Evolutionary conservation across 2,888 invertebrate genomes (phyloP).

Genomic region (Anthophora plumipes): DNA sequence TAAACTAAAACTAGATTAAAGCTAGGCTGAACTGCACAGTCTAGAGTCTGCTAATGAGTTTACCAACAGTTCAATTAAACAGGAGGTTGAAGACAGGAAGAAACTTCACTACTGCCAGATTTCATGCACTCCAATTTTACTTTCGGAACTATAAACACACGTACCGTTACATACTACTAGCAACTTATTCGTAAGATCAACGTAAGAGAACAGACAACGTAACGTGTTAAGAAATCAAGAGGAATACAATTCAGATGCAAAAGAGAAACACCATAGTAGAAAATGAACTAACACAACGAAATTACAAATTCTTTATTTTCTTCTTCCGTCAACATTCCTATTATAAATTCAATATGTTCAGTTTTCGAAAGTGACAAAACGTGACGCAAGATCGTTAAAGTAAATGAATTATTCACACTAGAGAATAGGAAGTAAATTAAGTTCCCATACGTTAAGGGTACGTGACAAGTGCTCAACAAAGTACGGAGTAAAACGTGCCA

Average conservation of each 20-base stretch:
- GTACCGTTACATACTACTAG: not conserved
- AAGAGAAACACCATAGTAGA: not conserved
- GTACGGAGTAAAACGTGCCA: no score
- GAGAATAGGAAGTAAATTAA: no score
- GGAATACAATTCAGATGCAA: no score
- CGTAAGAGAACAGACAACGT: not conserved
- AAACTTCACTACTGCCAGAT: slow-evolving; percentile 25
- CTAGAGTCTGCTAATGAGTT: slow-evolving; percentile 46
- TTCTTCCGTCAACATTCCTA: not conserved
- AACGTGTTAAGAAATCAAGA: not conserved
- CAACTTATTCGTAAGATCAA: not conserved
- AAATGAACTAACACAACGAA: not conserved
- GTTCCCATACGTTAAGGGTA: no score
- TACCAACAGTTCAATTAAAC: slow-evolving; percentile 47
- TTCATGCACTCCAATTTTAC: slow-evolving; percentile 33
- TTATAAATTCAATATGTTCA: no score
- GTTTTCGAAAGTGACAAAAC: no score
- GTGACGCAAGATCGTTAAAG: no score
- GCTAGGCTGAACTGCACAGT: slow-evolving; percentile 26
- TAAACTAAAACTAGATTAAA: slow-evolving; percentile 39
- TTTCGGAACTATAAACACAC: slow-evolving; percentile 6
- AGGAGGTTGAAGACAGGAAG: slow-evolving; percentile 3
- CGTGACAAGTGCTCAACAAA: no score
- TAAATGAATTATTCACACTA: no score
- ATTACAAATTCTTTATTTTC: not conserved